Base-by-base conservation (phyloP, 2,797 vertebrate species). In the Clangula hyemalis region DNA sequence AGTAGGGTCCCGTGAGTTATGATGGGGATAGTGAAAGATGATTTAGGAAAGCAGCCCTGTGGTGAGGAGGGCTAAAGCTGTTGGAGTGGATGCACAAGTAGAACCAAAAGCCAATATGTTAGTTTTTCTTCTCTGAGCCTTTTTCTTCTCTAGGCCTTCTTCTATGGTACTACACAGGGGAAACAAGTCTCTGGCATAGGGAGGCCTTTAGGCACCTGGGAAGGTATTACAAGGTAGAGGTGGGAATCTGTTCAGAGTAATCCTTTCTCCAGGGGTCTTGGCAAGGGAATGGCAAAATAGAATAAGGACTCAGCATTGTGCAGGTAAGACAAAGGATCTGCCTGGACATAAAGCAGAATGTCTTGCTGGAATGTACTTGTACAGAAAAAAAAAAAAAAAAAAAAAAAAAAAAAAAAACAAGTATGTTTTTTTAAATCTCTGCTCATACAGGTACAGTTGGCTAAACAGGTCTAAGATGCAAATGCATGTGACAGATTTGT, bases 61-160 rank as follows among this genome's bases (percentile, higher is more conserved):
- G 32, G 36, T 72, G 11, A 47, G 19, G n/a, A 94, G 61, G 25
- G 28, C 4, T 64, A 34, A 22, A 66, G 58, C 13, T 71, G 11
- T 32, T 74, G 27, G 60, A 20, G 66, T 49, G 5, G 49, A 57
- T 38, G 34, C 49, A 25, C 17, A 77, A 94, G 70, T 12, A 60
- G 21, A 62, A 4, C 2, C 12, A 18, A 2, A 28, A 20, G 3
- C 1, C 18, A 16, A 2, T n/a, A 20, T 36, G 32, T 22, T 79
- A 11, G 20, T 0, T 2, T 21, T 66, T 78, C 58, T 27, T 12
- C 27, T 68, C 15, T 38, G 77, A 68, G 27, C 28, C 18, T 69
- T 39, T 16, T 68, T 6, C 15, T 27, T 12, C 24, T 68, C 15
- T 38, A 83, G 64, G 27, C 25, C 20, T 69, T 39, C 18, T 68